Evolutionary conservation across 2,797 vertebrate genomes (phyloP), one percentile per base, ranked within the genome.

Genomic region (Smutsia gigantea): DNA sequence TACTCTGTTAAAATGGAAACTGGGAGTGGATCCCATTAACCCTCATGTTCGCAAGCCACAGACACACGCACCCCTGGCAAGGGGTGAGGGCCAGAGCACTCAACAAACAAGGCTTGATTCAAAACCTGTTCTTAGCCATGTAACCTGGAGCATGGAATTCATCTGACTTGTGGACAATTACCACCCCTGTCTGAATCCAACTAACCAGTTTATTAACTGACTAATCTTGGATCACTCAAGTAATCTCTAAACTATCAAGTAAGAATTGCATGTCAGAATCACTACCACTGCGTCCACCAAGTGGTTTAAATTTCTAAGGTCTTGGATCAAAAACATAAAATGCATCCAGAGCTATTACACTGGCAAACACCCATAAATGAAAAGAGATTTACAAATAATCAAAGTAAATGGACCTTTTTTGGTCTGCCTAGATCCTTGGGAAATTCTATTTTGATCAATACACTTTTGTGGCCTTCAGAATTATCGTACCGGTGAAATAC

Each of bases 301-400:
- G 7, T 0, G 19, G 19, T 51, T 95, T 14, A 31, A 19, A 31
- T 46, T 17, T 51, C 74, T 53, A 34, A 59, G 37, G 87, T 9
- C 34, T 68, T 1, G 1, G 31, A 53, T 46, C 63, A 46, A 13
- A 85, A 37, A 25, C 14, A 3, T 39, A 34, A 68, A 94, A 64
- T 3, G 1, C 10, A 39, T 39, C 13, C 39, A 61, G 17, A 4
- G 13, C 57, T 46, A 7, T 12, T 6, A 18, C 11, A 1, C 0
- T 9, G 15, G 64, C 46, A 21, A 14, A 42, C 66, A 46, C 15
- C 39, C 55, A 68, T 25, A 29, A 3, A 13, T 3, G 37, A 29
- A 81, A 55, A 34, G 68, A 83, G 69, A 61, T 25, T 79, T 18
- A 37, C 21, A 49, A n/a, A 57, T 6, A 49, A 15, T 46, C 42